Percentiles rank a stretch among this genome's conserved stretches.
phyloP scores from a whole-genome alignment of 1,140 invertebrate species.

The Drosophila lacteicornis region DNA sequence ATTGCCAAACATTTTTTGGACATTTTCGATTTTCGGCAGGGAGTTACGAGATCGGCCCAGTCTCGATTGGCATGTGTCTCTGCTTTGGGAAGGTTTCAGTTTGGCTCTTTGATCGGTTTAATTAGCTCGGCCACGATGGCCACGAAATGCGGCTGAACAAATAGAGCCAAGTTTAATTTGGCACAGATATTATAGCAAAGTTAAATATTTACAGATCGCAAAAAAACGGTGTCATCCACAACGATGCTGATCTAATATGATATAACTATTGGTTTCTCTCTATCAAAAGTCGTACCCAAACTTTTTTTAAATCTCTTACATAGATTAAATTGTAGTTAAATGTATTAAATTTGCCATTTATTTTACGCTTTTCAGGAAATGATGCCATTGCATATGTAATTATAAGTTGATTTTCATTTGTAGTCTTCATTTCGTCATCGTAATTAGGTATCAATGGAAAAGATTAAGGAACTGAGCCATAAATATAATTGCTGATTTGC shows the following conservation, averaged over 20 bases:
- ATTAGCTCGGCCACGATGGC: slow-evolving; percentile 48
- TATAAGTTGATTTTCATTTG: too few species aligned
- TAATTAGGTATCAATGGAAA: not conserved
- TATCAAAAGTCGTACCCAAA: too few species aligned
- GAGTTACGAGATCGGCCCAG: slow-evolving; percentile 23
- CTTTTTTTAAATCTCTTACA: too few species aligned
- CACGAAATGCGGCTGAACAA: slow-evolving; percentile 1
- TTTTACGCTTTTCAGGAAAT: too few species aligned
- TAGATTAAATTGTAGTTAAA: too few species aligned
- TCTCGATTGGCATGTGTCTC: slow-evolving; percentile 64
- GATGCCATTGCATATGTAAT: too few species aligned
- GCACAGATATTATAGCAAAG: not conserved
- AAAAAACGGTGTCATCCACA: too few species aligned
- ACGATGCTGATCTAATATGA: too few species aligned
- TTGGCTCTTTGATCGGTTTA: slow-evolving; percentile 27
- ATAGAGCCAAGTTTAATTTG: not conserved
- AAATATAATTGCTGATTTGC: too few species aligned
- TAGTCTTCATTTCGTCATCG: not conserved
- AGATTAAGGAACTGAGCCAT: too few species aligned
- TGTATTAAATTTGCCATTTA: too few species aligned
- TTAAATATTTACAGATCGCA: not conserved
- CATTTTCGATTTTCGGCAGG: slow-evolving; percentile 54
- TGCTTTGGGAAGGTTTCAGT: slow-evolving; percentile 31
- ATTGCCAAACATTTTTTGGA: slow-evolving; percentile 68
- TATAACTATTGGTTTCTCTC: too few species aligned